Evolutionary conservation across 2,888 invertebrate species (phyloP).

Genomic region (Brachynemurus nebulosus): DNA sequence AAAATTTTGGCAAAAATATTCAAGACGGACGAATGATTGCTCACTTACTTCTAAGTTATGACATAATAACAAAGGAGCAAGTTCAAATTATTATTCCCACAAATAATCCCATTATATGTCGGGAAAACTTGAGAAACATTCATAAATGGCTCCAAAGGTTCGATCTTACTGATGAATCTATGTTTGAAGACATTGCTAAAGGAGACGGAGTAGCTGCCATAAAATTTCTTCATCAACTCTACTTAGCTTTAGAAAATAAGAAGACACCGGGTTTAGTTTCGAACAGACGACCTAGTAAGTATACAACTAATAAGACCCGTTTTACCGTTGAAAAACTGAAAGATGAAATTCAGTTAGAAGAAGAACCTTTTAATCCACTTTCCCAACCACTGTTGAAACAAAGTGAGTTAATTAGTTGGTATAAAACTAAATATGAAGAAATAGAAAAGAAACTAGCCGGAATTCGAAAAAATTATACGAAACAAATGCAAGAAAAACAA

Average conservation of each 20-base stretch:
- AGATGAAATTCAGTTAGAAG: conserved; percentile 12
- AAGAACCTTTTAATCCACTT: conserved; percentile 24
- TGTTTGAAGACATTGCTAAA: conserved; percentile 35
- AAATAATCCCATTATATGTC: conserved; percentile 17
- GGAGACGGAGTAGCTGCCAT: conserved; percentile 37
- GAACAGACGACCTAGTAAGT: conserved; percentile 30
- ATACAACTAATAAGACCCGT: conserved; percentile 25
- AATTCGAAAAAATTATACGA: conserved; percentile 33
- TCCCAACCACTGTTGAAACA: conserved; percentile 35
- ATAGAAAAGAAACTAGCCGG: conserved; percentile 33
- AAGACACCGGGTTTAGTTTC: conserved; percentile 40
- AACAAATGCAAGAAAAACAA: conserved; percentile 24
- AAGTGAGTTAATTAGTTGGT: conserved; percentile 41
- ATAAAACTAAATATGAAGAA: conserved; percentile 35
- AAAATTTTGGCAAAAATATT: conserved; percentile 40
- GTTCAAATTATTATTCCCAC: conserved; percentile 29
- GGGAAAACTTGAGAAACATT: conserved; percentile 37
- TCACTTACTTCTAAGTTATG: conserved; percentile 40
- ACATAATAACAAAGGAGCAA: conserved; percentile 42
- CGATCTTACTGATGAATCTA: conserved; percentile 31
- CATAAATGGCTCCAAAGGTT: conserved; percentile 38
- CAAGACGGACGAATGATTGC: conserved; percentile 43
- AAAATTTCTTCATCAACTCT: conserved; percentile 45
- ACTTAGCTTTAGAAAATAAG: conserved; percentile 42
- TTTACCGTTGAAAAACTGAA: conserved; percentile 25